A percentile compares a stretch with the other conserved stretches of the same genome.
These are phyloP conservation scores for Aphodius granarius DNA, from an alignment of 2,888 invertebrate genomes.

Conservation along the genomic window DNA sequence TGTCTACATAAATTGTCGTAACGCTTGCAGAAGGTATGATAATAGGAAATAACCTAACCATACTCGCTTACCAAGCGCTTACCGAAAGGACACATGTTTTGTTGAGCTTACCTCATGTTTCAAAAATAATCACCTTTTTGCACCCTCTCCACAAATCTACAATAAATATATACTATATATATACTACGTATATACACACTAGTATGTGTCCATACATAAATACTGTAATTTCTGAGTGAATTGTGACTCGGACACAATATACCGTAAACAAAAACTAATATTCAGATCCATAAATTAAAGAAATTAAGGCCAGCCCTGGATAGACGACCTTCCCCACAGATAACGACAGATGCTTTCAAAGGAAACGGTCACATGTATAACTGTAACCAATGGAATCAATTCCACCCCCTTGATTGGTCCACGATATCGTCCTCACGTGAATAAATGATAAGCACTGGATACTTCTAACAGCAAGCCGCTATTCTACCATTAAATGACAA, in stretches of 20 bases:
- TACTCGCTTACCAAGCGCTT: no score
- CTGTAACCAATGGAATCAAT: conserved; percentile 19
- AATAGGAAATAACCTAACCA: no score
- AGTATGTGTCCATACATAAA: background rate
- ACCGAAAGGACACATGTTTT: no score
- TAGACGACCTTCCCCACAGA: background rate
- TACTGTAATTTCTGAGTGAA: no score
- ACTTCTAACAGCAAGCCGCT: background rate
- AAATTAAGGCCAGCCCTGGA: background rate
- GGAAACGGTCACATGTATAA: background rate
- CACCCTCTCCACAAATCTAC: no score
- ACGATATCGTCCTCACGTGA: conserved; percentile 27
- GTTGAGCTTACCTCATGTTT: no score
- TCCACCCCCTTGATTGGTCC: conserved; percentile 31
- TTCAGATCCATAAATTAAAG: background rate
- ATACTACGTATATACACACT: background rate
- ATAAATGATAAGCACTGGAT: conserved; percentile 11
- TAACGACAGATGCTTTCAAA: background rate
- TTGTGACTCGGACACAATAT: background rate
- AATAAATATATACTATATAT: background rate
- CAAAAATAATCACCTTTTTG: no score
- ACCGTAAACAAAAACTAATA: background rate
- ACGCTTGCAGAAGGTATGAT: no score
- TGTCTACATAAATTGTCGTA: no score
- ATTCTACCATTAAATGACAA: background rate